These are phyloP conservation scores for Falco biarmicus DNA, from an alignment of 2,797 vertebrate species.

Conservation along the genomic window DNA sequence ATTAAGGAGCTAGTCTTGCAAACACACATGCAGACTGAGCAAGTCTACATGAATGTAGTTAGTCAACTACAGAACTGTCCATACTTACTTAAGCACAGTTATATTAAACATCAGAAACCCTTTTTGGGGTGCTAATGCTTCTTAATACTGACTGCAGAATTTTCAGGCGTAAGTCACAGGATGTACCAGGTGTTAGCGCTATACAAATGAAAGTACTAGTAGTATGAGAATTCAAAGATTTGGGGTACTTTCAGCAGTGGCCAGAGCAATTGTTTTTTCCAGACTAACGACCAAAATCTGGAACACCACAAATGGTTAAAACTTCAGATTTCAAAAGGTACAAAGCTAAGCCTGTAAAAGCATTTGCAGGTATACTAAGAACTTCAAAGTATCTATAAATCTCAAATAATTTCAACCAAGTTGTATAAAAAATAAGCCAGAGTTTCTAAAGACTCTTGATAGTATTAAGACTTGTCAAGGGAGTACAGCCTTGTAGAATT, in stretches of 20 bases:
- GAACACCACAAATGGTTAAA: background rate
- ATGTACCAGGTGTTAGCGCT: background rate
- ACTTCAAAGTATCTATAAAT: background rate
- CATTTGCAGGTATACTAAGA: background rate
- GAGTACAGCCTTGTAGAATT: background rate
- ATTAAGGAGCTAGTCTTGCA: background rate
- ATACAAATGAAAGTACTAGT: background rate
- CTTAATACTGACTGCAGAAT: background rate
- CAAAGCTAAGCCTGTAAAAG: background rate
- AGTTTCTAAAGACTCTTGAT: background rate
- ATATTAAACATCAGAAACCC: background rate
- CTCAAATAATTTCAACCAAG: background rate
- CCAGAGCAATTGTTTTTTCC: rapidly evolving
- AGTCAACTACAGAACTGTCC: background rate
- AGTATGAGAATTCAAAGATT: background rate
- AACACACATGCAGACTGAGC: background rate
- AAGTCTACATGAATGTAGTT: background rate
- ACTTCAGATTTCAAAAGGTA: background rate
- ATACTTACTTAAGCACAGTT: background rate
- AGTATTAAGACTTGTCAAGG: background rate
- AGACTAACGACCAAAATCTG: background rate
- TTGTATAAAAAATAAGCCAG: background rate
- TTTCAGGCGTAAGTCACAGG: background rate
- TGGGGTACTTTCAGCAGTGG: background rate
- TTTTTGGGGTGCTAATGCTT: background rate